These are phyloP conservation scores for Hyposoter didymator DNA, from an alignment of 2,888 invertebrate genomes.

Conservation along the genomic window DNA sequence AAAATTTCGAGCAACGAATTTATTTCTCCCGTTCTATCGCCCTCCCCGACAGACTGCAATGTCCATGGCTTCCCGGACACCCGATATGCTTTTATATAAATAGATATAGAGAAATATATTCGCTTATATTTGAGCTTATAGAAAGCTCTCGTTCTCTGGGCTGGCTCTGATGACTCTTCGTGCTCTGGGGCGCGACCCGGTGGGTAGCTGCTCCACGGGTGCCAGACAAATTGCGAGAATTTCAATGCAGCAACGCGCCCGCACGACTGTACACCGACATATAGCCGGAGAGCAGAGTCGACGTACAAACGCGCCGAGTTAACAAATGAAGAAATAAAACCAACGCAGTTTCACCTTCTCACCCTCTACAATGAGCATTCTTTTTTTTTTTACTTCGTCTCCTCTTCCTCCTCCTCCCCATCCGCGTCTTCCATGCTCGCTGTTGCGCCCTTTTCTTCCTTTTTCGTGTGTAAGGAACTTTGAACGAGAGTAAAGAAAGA, in stretches of 20 bases:
- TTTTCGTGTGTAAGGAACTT: constrained; percentile 53
- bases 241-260: constrained; percentile 71
- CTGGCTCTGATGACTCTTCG: constrained; percentile 56
- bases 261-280: constrained; percentile 26
- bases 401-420: background rate
- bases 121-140: constrained; percentile 7
- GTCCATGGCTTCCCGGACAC: background rate
- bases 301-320: constrained; percentile 61
- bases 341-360: constrained; percentile 61
- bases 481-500: constrained; percentile 39
- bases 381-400: constrained; percentile 11
- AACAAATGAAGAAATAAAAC: constrained; percentile 73
- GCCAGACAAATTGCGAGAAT: constrained; percentile 76
- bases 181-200: constrained; percentile 39
- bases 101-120: background rate
- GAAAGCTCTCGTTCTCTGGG: constrained; percentile 19
- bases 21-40: too few species aligned
- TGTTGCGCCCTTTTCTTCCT: constrained; percentile 32
- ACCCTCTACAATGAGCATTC: constrained; percentile 11
- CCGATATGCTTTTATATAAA: background rate
- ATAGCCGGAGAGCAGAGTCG: constrained; percentile 27
- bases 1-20: too few species aligned
- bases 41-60: background rate
- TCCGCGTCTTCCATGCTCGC: background rate
- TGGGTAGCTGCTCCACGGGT: constrained; percentile 50